Conservation (phyloP, 2,797 vertebrate genomes). For the Leuciscus waleckii region DNA sequence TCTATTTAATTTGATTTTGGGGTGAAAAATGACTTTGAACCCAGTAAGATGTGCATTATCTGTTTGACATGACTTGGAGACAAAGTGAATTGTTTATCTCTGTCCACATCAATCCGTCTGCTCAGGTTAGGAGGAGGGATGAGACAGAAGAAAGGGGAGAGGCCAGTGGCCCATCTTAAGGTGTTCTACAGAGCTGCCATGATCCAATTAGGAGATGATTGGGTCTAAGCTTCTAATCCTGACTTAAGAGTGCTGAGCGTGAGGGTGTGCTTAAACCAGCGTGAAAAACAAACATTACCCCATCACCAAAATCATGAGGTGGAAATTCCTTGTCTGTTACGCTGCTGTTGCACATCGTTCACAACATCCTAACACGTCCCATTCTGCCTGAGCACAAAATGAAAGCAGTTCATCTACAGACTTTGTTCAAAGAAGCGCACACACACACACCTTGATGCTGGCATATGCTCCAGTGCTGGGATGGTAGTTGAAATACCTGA, state of each 20-base stretch:
- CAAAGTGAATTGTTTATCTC: conserved; percentile 52
- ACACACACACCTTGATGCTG: background rate
- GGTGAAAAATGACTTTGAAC: background rate
- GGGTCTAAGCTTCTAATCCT: conserved; percentile 59
- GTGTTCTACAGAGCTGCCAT: conserved; percentile 54
- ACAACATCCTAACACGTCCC: background rate
- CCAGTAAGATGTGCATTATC: conserved; percentile 16
- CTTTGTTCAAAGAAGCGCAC: conserved; percentile 1
- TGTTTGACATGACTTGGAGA: conserved; percentile 53
- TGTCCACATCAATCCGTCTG: conserved; percentile 51
- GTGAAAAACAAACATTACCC: conserved; percentile 45
- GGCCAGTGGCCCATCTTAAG: conserved; percentile 41
- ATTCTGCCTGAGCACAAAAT: conserved; percentile 17
- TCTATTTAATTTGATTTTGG: background rate
- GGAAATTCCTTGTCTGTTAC: conserved; percentile 31
- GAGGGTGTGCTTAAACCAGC: conserved; percentile 31
- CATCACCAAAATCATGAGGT: conserved; percentile 37
- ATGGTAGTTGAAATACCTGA: conserved; percentile 18
- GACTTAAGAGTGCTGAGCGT: conserved; percentile 42
- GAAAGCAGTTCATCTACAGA: conserved; percentile 23
- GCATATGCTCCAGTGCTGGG: conserved; percentile 5
- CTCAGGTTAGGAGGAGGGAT: conserved; percentile 22
- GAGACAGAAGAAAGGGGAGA: conserved; percentile 16
- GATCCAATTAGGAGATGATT: conserved; percentile 63
- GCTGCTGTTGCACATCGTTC: conserved; percentile 34